Evolutionary conservation across 2,888 invertebrate genomes (phyloP).

Genomic region (Polydrusus pterygomalis): DNA sequence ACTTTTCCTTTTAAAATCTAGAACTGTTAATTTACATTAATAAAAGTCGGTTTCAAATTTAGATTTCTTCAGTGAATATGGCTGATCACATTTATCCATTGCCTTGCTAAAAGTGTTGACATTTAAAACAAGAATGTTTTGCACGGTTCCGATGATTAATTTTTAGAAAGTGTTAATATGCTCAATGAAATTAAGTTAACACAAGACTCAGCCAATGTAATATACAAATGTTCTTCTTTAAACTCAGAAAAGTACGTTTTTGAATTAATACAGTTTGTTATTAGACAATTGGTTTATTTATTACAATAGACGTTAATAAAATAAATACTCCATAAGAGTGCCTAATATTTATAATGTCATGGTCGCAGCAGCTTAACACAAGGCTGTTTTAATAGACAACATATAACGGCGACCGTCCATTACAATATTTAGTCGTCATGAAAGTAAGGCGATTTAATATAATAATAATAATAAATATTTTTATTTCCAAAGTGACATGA

Average conservation of each 20-base stretch:
- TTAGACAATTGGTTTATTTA: neutral
- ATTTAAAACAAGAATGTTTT: neutral
- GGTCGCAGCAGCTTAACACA: constrained; percentile 1
- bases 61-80: too few relatives aligned
- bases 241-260: too few relatives aligned
- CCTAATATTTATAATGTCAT: constrained; percentile 5
- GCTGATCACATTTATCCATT: neutral
- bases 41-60: too few relatives aligned
- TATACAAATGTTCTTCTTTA: too few relatives aligned
- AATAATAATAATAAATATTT: too few relatives aligned
- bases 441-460: too few relatives aligned
- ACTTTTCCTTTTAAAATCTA: too few relatives aligned
- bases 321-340: too few relatives aligned
- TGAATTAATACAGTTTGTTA: neutral
- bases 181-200: constrained; percentile 1
- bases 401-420: too few relatives aligned
- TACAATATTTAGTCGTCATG: too few relatives aligned
- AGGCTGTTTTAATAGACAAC: neutral
- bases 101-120: neutral
- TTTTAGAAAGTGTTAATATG: neutral
- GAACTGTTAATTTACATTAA: too few relatives aligned
- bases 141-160: neutral
- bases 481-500: too few relatives aligned
- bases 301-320: neutral
- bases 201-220: neutral